These are phyloP conservation scores for Cremastinae sp. DNA, from an alignment of 2,888 invertebrate species.

Conservation along the genomic window DNA sequence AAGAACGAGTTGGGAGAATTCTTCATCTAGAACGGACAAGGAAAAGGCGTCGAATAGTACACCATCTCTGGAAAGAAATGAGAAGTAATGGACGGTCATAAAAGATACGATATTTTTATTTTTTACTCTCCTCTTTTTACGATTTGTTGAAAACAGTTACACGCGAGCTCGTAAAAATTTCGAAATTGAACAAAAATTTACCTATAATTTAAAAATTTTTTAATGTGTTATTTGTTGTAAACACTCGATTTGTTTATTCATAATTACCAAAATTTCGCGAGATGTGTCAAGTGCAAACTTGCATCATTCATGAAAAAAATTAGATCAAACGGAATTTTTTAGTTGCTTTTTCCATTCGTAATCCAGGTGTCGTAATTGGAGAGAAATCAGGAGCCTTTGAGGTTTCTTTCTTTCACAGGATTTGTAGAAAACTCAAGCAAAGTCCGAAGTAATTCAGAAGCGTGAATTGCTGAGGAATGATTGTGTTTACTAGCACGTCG, in stretches of 20 bases:
- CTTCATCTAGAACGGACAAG: neutral
- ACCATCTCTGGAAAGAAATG: slow-evolving; percentile 1
- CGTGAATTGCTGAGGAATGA: neutral
- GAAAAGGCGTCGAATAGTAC: neutral
- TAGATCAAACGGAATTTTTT: no score
- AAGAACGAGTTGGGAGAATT: slow-evolving; percentile 9
- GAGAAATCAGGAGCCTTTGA: no score
- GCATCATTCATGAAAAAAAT: no score
- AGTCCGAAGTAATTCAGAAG: no score
- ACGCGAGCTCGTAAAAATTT: neutral
- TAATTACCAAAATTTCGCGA: no score
- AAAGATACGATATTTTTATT: neutral
- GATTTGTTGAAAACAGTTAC: neutral
- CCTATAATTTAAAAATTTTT: neutral
- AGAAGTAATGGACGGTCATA: neutral
- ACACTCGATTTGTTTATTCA: no score
- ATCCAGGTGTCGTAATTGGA: no score
- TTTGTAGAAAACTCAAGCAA: no score
- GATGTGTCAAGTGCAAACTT: no score
- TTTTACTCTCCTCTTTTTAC: neutral
- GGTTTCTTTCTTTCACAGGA: no score
- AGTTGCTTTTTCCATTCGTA: no score
- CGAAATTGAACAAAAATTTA: neutral
- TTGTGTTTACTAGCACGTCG: neutral
- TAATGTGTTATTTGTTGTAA: no score